Evolutionary conservation across 2,113 vertebrate genomes (phyloP).

Genomic region (Kobus ellipsiprymnus): DNA sequence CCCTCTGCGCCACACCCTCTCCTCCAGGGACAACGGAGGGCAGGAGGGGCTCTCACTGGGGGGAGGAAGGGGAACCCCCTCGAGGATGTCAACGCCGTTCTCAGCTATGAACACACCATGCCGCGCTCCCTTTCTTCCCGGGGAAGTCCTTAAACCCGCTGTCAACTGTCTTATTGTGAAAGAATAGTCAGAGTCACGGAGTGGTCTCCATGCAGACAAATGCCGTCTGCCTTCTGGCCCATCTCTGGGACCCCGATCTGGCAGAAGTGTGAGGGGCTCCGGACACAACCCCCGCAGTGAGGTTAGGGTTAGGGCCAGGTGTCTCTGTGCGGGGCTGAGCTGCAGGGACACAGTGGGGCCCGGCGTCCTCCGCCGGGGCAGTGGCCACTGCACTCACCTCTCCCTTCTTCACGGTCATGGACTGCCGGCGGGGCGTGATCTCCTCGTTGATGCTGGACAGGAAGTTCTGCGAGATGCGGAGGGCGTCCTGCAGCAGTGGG

Average conservation of each 20-base stretch:
- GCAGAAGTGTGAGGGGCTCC: neutral
- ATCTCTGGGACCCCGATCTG: neutral
- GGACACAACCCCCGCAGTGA: neutral
- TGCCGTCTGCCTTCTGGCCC: fast-evolving
- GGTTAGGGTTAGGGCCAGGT: fast-evolving
- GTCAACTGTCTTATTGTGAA: neutral
- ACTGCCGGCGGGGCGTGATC: constrained; percentile 93
- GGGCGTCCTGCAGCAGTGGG: constrained; percentile 89
- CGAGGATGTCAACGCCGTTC: neutral
- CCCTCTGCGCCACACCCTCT: neutral
- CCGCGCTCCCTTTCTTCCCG: neutral
- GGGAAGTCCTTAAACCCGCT: neutral
- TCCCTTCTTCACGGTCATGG: constrained; percentile 96
- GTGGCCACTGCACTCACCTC: constrained; percentile 83
- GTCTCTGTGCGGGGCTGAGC: neutral
- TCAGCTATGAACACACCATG: neutral
- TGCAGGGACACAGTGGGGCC: neutral
- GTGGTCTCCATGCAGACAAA: neutral
- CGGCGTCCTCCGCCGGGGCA: fast-evolving
- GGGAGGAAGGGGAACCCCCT: neutral
- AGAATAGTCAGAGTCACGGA: neutral
- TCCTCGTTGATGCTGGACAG: constrained; percentile 95
- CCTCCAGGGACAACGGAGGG: fast-evolving
- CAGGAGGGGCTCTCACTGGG: no score
- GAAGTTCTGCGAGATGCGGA: constrained; percentile 98